phyloP scores from a whole-genome alignment of 2,888 invertebrate species.

The Periphyllus acericola region DNA sequence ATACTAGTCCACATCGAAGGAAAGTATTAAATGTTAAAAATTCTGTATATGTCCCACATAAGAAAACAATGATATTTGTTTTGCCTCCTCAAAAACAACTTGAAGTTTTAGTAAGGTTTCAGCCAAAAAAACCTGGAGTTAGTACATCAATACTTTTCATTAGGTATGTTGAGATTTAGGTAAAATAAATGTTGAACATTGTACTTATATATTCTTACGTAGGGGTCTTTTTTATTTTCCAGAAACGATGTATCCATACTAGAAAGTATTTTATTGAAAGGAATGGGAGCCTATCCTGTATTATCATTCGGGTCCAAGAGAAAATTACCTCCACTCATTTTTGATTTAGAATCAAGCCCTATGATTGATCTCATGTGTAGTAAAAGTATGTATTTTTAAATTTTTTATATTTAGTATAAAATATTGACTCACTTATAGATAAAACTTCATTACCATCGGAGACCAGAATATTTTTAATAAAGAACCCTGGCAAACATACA shows the following conservation, averaged over 20 bases:
- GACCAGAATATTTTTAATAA: constrained; percentile 60
- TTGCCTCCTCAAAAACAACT: constrained; percentile 52
- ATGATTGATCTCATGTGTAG: constrained; percentile 57
- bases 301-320: constrained; percentile 52
- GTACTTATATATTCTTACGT: not conserved
- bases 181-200: not conserved
- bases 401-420: not conserved
- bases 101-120: constrained; percentile 55
- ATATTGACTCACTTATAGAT: constrained; percentile 25
- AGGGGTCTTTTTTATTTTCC: not conserved
- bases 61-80: constrained; percentile 58
- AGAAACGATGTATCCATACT: constrained; percentile 57
- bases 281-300: constrained; percentile 60
- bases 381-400: constrained; percentile 40
- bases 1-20: constrained; percentile 48
- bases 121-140: constrained; percentile 57
- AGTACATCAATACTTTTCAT: constrained; percentile 59
- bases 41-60: constrained; percentile 52
- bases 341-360: constrained; percentile 56
- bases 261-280: constrained; percentile 57
- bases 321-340: constrained; percentile 54
- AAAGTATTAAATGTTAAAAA: constrained; percentile 58
- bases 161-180: constrained; percentile 21
- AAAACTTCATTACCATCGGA: constrained; percentile 55
- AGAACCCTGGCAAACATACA: constrained; percentile 55